A percentile compares a stretch with the other conserved stretches of the same genome.
These are phyloP conservation scores for Indicator maculatus DNA, from an alignment of 2,113 vertebrate species.

Conservation along the genomic window DNA sequence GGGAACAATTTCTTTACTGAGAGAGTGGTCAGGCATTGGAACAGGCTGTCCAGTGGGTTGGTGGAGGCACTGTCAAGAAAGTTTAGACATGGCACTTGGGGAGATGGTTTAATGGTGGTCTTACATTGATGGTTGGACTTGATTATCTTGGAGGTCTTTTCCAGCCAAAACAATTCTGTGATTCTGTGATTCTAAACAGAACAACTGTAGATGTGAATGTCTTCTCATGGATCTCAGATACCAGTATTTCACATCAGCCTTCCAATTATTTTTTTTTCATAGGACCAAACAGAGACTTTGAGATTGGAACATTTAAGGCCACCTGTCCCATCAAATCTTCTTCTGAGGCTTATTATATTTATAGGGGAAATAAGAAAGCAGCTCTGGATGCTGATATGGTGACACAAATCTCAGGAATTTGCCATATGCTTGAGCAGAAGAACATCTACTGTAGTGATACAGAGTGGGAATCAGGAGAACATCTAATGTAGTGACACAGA, in stretches of 20 bases:
- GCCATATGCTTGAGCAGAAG: not conserved
- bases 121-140: too few species aligned
- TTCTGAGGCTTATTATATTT: not conserved
- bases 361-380: not conserved
- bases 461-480: not conserved
- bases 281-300: not conserved
- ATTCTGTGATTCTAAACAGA: not conserved
- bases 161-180: too few species aligned
- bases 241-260: accelerated
- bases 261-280: accelerated
- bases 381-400: not conserved
- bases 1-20: too few species aligned
- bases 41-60: too few species aligned
- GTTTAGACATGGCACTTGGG: too few species aligned
- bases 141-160: too few species aligned
- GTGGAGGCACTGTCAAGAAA: too few species aligned
- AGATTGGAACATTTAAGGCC: not conserved
- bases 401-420: not conserved
- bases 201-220: accelerated
- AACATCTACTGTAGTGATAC: not conserved
- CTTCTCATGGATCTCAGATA: not conserved
- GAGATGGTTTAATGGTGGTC: too few species aligned
- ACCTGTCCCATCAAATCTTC: not conserved
- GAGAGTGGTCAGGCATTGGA: too few species aligned
- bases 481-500: not conserved